Evolutionary conservation across 2,113 vertebrate genomes (phyloP), one percentile per base, ranked within the genome.

Genomic region (Galbula dea): DNA sequence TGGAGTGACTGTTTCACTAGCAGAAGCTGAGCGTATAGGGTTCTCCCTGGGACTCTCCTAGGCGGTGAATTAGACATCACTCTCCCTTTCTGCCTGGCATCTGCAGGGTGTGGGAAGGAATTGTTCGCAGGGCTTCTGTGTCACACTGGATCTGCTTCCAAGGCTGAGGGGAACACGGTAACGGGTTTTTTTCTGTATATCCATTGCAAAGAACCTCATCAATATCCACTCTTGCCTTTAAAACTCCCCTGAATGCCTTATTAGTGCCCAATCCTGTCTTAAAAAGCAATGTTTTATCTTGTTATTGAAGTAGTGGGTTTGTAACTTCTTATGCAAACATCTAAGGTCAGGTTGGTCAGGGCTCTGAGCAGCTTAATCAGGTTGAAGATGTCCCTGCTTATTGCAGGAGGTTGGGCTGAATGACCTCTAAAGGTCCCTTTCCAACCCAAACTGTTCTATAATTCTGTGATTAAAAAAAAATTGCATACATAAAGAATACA

Each of bases 311-410:
- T 21, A 69, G 37, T 24, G 14, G 4, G 7, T 18, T 81, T 93
- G 55, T 36, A 54, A 73, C 10, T 48, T 84, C 9, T 57, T 66
- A 9, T 14, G n/a, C 13, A 49, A 52, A 58, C 10, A 29, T 36
- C 1, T 1, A 54, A 48, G 8, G 29, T 12, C 24, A 58, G 11
- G 36, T 5, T 59, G 20, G 27, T 54, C 0, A 0, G 37, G 37
- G 7, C 36, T 69, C 21, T 48, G 39, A 48, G 69, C n/a, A 68
- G 34, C 24, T 24, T 32, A 21, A 20, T 77, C 20, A 16, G 55
- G 52, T 13, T n/a, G 45, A n/a, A 54, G 39, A 59, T 36, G 12
- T 57, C 23, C 11, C 17, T 87, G 29, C n/a, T 32, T 0, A 1
- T 41, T 66, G 61, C 54, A 52, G 15, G 7, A 34, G 6, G 8